Evolutionary conservation across 2,888 invertebrate species (phyloP).

Genomic region (Eledone cirrhosa): DNA sequence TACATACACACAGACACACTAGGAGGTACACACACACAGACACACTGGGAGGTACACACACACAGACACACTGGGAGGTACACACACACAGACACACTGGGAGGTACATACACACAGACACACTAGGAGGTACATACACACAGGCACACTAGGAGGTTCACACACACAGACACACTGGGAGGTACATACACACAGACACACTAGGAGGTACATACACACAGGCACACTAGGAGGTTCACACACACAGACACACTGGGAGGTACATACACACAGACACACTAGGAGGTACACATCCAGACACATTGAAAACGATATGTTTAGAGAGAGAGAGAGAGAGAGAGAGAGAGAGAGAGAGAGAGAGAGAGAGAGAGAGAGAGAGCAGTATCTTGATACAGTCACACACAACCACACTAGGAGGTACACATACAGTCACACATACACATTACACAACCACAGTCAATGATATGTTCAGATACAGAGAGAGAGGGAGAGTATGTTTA

Average conservation of each 20-base stretch:
- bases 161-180: background rate
- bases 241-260: no score
- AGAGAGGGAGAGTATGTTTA: no score
- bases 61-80: background rate
- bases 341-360: background rate
- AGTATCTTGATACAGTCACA: no score
- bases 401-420: no score
- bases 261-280: no score
- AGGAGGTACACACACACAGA: background rate
- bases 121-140: background rate
- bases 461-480: no score
- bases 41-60: background rate
- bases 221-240: no score
- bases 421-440: no score
- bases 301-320: background rate
- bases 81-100: background rate
- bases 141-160: background rate
- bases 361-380: background rate
- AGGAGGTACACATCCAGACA: no score
- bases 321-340: conserved; percentile 13
- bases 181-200: no score
- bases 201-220: no score
- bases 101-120: background rate
- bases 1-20: background rate
- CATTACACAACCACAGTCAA: no score